A percentile compares a stretch with the other conserved stretches of the same genome.
Evolutionary conservation across 2,888 invertebrate genomes (phyloP).

Genomic region (Cryptus armator): DNA sequence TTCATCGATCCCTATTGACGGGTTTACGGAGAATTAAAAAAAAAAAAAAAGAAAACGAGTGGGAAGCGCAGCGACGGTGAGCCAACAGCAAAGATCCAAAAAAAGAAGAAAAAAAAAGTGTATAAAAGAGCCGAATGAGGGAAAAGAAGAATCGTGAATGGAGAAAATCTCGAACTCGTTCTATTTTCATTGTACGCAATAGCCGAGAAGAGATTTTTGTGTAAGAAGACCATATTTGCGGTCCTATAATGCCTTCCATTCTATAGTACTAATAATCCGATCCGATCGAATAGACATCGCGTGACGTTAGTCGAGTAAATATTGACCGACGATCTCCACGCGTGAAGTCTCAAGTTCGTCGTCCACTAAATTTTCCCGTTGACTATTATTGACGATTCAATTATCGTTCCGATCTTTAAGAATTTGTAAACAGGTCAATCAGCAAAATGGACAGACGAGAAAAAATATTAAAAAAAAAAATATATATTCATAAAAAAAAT

Average conservation of each 20-base stretch:
- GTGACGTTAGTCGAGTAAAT: slow-evolving; percentile 12
- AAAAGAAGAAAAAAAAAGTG: neutral
- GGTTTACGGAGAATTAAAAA: slow-evolving; percentile 11
- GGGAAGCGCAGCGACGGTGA: neutral
- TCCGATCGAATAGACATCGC: neutral
- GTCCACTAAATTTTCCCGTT: neutral
- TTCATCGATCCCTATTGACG: slow-evolving; percentile 51
- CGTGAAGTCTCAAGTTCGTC: neutral
- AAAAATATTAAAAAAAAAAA: too few relatives aligned
- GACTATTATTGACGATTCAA: neutral
- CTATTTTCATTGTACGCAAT: neutral
- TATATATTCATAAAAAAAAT: too few relatives aligned
- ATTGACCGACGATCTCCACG: neutral
- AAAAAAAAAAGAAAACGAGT: slow-evolving; percentile 20
- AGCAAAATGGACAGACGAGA: too few relatives aligned
- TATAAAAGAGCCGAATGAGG: neutral
- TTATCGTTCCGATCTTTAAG: too few relatives aligned
- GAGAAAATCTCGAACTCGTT: slow-evolving; percentile 31
- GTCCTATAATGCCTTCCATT: neutral
- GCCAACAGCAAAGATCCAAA: neutral
- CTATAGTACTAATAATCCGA: slow-evolving; percentile 2
- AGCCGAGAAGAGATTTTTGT: neutral
- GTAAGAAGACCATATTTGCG: neutral
- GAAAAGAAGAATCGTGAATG: slow-evolving; percentile 28
- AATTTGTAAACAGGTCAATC: too few relatives aligned